phyloP scores from a whole-genome alignment of 1,140 invertebrate species.

The Idris sp. region DNA sequence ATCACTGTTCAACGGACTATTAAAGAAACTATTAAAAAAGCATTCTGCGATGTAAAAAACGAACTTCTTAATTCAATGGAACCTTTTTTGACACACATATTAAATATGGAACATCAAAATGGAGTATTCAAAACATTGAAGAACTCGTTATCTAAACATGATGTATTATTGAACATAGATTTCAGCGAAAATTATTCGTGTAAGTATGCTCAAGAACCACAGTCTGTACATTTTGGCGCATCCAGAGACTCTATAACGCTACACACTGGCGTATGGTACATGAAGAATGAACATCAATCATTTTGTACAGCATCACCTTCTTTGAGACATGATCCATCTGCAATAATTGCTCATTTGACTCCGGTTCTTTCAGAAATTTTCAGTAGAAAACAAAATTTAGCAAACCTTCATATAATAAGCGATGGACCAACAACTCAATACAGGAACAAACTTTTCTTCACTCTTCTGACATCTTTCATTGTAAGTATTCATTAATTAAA shows the following conservation, averaged over 20 bases:
- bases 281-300: constrained; percentile 14
- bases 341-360: constrained; percentile 45
- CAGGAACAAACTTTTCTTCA: constrained; percentile 9
- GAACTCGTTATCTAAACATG: constrained; percentile 17
- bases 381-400: background rate
- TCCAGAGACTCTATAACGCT: constrained; percentile 58
- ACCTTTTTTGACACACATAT: constrained; percentile 20
- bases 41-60: constrained; percentile 7
- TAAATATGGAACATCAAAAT: constrained; percentile 22
- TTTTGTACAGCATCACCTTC: constrained; percentile 47
- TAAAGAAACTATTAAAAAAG: constrained; percentile 10
- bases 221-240: constrained; percentile 64
- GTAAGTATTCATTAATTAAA: constrained; percentile 3
- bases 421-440: constrained; percentile 9
- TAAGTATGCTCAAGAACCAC: constrained; percentile 65
- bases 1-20: constrained; percentile 21
- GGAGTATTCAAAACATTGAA: constrained; percentile 18
- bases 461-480: constrained; percentile 3
- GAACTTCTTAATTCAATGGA: constrained; percentile 7
- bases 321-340: constrained; percentile 40
- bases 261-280: constrained; percentile 60
- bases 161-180: constrained; percentile 39
- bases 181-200: constrained; percentile 54
- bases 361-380: constrained; percentile 22
- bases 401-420: constrained; percentile 1